phyloP scores from a whole-genome alignment of 2,113 vertebrate species.

The Uria lomvia region DNA sequence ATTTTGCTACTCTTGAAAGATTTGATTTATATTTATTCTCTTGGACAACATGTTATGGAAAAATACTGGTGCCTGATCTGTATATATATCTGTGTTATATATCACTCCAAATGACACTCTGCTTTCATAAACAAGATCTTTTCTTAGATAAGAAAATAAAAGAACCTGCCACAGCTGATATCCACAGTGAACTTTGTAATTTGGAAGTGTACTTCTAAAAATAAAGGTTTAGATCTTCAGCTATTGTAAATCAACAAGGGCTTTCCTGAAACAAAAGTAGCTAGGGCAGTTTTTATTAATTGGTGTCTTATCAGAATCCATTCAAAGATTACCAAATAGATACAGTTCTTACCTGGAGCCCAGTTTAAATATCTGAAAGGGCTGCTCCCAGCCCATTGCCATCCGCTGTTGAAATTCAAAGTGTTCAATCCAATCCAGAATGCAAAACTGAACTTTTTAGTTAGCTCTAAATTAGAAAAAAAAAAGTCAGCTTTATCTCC shows the following conservation, averaged over 20 bases:
- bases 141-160: not conserved
- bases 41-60: not conserved
- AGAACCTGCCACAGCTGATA: not conserved
- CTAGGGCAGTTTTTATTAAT: not conserved
- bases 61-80: not conserved
- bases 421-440: conserved; percentile 90
- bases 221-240: not conserved
- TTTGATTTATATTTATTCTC: not conserved
- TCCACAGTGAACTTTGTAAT: not conserved
- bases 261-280: not conserved
- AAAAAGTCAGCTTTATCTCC: not conserved
- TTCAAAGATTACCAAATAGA: not conserved
- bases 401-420: conserved; percentile 83
- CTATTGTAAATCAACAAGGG: not conserved
- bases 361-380: conserved; percentile 93
- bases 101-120: not conserved
- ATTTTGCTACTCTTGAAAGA: not conserved
- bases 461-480: conserved; percentile 72
- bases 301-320: not conserved
- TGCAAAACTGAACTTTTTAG: conserved; percentile 32
- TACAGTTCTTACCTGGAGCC: conserved; percentile 81
- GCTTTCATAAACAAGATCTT: not conserved
- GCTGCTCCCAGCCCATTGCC: conserved; percentile 85
- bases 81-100: not conserved
- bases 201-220: not conserved